These are phyloP conservation scores for Tapera naevia DNA, from an alignment of 2,797 vertebrate genomes.

Conservation along the genomic window DNA sequence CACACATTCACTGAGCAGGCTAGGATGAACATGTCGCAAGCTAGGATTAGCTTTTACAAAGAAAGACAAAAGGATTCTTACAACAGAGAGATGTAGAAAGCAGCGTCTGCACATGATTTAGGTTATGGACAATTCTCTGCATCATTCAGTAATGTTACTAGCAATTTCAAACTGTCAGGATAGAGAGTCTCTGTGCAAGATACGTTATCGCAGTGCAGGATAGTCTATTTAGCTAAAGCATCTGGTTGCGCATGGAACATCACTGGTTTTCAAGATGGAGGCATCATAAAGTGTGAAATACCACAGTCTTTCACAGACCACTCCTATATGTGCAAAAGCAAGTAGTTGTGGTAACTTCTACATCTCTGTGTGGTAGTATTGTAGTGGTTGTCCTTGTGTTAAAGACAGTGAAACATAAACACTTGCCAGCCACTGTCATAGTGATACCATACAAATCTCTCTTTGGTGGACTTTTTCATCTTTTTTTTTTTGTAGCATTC, in stretches of 20 bases:
- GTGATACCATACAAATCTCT: background rate
- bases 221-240: background rate
- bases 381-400: background rate
- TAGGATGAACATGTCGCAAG: background rate
- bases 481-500: background rate
- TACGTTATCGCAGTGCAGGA: background rate
- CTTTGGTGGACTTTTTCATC: background rate
- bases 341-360: background rate
- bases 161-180: background rate
- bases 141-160: background rate
- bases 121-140: background rate
- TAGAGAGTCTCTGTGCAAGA: background rate
- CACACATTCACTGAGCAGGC: background rate
- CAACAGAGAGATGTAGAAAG: background rate
- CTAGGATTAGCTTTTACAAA: background rate
- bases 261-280: background rate
- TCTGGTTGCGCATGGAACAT: background rate
- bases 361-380: background rate
- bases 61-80: background rate
- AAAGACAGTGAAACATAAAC: background rate
- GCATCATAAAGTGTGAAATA: background rate
- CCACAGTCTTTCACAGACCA: background rate
- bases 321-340: background rate
- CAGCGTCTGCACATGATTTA: background rate
- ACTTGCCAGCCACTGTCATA: background rate